phyloP scores from a whole-genome alignment of 2,888 invertebrate genomes.

The Erannis defoliaria region DNA sequence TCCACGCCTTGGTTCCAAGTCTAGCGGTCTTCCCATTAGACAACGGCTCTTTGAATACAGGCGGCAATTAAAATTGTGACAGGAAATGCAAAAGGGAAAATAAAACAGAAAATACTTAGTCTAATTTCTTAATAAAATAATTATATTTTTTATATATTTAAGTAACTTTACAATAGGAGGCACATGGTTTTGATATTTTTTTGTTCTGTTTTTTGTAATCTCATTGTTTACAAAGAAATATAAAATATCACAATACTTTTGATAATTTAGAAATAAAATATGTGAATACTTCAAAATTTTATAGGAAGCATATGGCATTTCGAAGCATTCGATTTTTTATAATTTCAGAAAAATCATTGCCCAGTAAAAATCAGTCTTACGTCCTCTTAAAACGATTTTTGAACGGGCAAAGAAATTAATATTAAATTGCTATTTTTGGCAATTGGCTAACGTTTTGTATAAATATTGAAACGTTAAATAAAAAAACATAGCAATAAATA shows the following conservation, averaged over 20 bases:
- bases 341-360: constrained; percentile 30
- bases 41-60: no score
- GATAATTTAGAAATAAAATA: background rate
- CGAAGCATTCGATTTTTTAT: background rate
- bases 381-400: constrained; percentile 71
- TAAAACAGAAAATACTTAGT: constrained; percentile 29
- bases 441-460: no score
- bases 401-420: constrained; percentile 45
- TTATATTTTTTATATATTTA: constrained; percentile 24
- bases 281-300: background rate
- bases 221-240: background rate
- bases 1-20: no score
- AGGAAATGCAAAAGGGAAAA: background rate
- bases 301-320: background rate
- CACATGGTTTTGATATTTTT: constrained; percentile 16
- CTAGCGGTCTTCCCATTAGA: no score
- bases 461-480: background rate
- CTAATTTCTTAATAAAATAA: constrained; percentile 27
- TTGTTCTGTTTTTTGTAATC: constrained; percentile 7
- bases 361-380: constrained; percentile 66
- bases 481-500: background rate
- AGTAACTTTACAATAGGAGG: constrained; percentile 24
- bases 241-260: background rate
- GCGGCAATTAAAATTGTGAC: background rate
- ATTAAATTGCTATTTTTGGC: background rate